A percentile compares a stretch with the other conserved stretches of the same genome.
Evolutionary conservation across 2,113 vertebrate species (phyloP).

Genomic region (Pollimyrus isidori): DNA sequence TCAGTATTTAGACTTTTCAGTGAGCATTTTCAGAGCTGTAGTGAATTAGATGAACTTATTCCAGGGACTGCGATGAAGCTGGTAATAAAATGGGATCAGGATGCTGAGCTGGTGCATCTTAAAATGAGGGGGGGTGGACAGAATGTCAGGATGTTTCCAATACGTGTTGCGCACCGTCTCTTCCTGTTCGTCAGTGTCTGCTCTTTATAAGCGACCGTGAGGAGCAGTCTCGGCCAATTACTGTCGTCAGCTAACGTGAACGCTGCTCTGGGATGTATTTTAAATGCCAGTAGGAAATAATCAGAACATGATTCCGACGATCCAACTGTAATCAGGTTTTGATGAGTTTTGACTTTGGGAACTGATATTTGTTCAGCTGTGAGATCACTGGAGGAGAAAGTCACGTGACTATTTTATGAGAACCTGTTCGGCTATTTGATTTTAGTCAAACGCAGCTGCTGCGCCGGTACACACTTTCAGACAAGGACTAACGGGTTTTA

Average conservation of each 20-base stretch:
- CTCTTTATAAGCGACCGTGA: background rate
- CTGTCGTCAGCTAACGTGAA: background rate
- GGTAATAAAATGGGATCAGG: background rate
- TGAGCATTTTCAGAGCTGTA: background rate
- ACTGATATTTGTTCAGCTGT: background rate
- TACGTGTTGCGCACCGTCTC: background rate
- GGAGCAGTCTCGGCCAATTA: background rate
- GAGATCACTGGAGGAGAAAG: background rate
- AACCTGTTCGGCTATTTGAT: slow-evolving; percentile 1
- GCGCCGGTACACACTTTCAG: background rate
- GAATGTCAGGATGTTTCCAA: background rate
- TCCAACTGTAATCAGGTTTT: background rate
- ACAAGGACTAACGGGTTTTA: background rate
- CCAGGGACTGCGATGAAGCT: background rate
- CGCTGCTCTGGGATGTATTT: background rate
- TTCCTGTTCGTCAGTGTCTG: background rate
- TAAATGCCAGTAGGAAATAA: background rate
- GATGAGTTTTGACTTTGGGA: slow-evolving; percentile 10
- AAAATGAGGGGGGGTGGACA: background rate
- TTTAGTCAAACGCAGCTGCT: slow-evolving; percentile 6
- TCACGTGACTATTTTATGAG: background rate
- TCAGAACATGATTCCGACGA: background rate
- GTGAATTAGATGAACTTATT: background rate
- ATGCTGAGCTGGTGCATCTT: background rate
- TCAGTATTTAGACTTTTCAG: background rate